Base-by-base conservation (phyloP, 2,113 vertebrate species). In the Pomatorhinus ruficollis region DNA sequence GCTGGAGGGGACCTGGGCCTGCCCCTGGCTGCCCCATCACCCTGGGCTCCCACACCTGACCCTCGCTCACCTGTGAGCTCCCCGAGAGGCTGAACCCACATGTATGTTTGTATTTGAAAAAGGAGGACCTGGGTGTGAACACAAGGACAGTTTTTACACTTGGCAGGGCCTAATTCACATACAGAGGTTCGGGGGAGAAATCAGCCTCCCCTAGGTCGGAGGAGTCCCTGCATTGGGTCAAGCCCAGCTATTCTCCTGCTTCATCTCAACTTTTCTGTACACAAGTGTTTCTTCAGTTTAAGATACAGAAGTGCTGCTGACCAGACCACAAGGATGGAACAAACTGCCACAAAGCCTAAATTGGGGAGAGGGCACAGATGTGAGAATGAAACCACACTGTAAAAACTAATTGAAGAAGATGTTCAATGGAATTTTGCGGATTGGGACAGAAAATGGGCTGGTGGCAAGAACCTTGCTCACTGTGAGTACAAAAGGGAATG, bases 341-440 rank as follows among this genome's bases (percentile, higher is more conserved):
- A 23, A 71, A 30, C 16, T 11, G 57, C 42, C 45, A 49, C 52
- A 42, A 87, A 66, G n/a, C 49, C n/a, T 10, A 5, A 42, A 23
- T 0, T 19, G 61, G 50, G n/a, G 39, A 37, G 28, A 54, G 33
- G 39, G 59, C 50, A 64, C 0, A 1, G 66, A 21, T 15, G 39
- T 13, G 42, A 89, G n/a, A 64, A 71, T 10, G 15, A 79, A 75
- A 27, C 9, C 56, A 12, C 33, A 31, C 25, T 1, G 10, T 22
- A 65, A 31, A 45, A 83, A 65, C 5, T 2, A 42, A 35, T 10
- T 20, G 1, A 9, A 45, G 31, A 75, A 54, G 17, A 63, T 2
- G 10, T 1, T 0, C 15, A 25, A 8, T 0, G 1, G 57, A 4
- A 2, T 56, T 90, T 6, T 31, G 30, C 0, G 0, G 44, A 33